A percentile compares a stretch with the other conserved stretches of the same genome.
Conservation (phyloP, 2,797 vertebrate species). For the Hemibagrus guttatus region DNA sequence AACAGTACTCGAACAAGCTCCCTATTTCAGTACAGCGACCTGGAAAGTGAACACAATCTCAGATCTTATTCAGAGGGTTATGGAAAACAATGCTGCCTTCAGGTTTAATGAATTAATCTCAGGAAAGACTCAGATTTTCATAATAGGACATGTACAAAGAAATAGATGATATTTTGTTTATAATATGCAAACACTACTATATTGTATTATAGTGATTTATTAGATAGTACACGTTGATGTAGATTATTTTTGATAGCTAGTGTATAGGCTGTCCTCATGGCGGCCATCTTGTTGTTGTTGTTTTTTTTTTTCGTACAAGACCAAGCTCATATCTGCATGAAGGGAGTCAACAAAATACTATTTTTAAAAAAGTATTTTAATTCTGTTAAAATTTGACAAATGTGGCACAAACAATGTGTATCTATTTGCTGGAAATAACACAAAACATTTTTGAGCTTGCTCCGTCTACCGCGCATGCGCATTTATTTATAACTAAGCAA, state of each 20-base stretch:
- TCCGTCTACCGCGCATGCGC: background rate
- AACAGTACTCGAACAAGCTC: background rate
- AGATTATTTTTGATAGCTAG: background rate
- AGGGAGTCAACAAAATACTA: background rate
- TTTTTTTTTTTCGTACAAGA: background rate
- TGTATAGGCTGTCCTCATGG: background rate
- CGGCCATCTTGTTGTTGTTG: background rate
- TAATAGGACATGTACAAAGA: background rate
- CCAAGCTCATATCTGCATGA: background rate
- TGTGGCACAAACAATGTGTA: background rate
- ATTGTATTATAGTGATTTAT: background rate
- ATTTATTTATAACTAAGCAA: background rate
- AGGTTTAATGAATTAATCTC: background rate
- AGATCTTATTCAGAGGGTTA: background rate
- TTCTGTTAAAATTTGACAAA: background rate
- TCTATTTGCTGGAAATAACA: background rate
- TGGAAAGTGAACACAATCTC: conserved; percentile 8
- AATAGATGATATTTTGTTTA: background rate
- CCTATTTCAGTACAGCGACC: background rate
- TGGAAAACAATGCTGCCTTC: background rate
- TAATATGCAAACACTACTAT: background rate
- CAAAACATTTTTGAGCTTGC: background rate
- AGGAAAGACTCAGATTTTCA: background rate
- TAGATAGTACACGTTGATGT: background rate
- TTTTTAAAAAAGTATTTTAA: background rate